Base-by-base conservation (phyloP, 2,888 invertebrate genomes). In the Stenolophus ochropezus region DNA sequence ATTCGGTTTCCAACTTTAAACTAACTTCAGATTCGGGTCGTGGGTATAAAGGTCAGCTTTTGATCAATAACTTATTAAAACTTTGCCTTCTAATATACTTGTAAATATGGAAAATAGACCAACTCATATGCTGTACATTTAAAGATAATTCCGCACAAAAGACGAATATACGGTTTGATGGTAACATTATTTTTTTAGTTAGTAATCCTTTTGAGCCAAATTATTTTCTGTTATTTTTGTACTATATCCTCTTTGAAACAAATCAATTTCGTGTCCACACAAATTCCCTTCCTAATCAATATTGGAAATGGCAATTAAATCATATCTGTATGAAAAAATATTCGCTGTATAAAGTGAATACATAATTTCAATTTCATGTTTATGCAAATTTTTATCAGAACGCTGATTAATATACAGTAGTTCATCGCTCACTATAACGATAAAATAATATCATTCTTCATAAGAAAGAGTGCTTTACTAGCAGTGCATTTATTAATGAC, bases 1-100 rank as follows among this genome's bases (percentile, higher is more conserved):
- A 69, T 69, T 33, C 65, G 65, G 65, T 69, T 61, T 69, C 65
- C 65, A 69, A 69, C 65, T 69, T 33, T 33, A 69, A 69, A 69
- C 65, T 27, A 69, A 69, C 65, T 69, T 69, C 33, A 61, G 33
- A 69, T 69, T 69, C 18, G 6, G 65, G 65, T 69, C 33, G n/a
- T 4, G 33, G n/a, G 65, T 69, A 33, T 27, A 69, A 69, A 69
- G 65, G 65, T 69, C 65, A 69, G 27, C 61, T 33, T 69, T 69
- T 69, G 65, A 69, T 69, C 65, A 69, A 69, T 69, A 69, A 69
- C 33, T 69, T 69, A 69, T 69, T 69, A 69, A 69, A 69, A 69
- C 65, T 69, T 69, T 69, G 14, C 65, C 1, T 61, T 23, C 61
- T 61, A 61, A 61, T 61, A 61, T 61, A 61, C 25, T 33, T 69